These are phyloP conservation scores for Erannis defoliaria DNA, from an alignment of 2,888 invertebrate genomes.

Conservation along the genomic window DNA sequence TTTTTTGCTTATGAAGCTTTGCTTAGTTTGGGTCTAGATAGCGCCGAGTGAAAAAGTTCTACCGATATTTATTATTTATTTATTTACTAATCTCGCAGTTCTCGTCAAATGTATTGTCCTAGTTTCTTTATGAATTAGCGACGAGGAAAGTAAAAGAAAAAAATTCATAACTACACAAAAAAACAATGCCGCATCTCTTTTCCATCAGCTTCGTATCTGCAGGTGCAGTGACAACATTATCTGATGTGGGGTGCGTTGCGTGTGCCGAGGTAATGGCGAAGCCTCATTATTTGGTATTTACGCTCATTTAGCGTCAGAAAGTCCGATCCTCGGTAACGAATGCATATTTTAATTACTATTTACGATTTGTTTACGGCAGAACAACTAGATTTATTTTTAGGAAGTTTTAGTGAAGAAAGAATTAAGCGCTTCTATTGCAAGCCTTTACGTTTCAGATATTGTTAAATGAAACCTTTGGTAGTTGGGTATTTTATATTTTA, in stretches of 20 bases:
- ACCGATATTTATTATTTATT: too few species aligned
- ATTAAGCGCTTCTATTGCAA: background rate
- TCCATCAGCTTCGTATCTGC: slow-evolving; percentile 3
- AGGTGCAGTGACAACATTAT: slow-evolving; percentile 17
- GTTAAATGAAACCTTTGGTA: too few species aligned
- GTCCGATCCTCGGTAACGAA: slow-evolving; percentile 12
- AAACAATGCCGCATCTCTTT: background rate
- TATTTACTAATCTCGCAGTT: too few species aligned
- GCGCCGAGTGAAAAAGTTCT: too few species aligned
- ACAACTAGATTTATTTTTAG: background rate
- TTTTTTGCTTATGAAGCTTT: too few species aligned
- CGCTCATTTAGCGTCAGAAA: slow-evolving; percentile 19
- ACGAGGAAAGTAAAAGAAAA: too few species aligned
- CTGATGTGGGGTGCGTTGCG: slow-evolving; percentile 24
- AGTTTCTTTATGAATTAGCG: background rate
- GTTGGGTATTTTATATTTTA: too few species aligned
- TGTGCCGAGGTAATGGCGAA: slow-evolving; percentile 25
- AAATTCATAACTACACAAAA: background rate
- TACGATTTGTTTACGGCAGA: slow-evolving; percentile 29
- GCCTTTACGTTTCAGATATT: too few species aligned
- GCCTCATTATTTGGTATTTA: slow-evolving; percentile 23
- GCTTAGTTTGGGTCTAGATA: too few species aligned
- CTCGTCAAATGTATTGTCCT: too few species aligned
- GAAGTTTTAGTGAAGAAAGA: background rate
- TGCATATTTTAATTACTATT: slow-evolving; percentile 27